Conservation (phyloP, 2,113 vertebrate genomes). For the Pseudorasbora parva region DNA sequence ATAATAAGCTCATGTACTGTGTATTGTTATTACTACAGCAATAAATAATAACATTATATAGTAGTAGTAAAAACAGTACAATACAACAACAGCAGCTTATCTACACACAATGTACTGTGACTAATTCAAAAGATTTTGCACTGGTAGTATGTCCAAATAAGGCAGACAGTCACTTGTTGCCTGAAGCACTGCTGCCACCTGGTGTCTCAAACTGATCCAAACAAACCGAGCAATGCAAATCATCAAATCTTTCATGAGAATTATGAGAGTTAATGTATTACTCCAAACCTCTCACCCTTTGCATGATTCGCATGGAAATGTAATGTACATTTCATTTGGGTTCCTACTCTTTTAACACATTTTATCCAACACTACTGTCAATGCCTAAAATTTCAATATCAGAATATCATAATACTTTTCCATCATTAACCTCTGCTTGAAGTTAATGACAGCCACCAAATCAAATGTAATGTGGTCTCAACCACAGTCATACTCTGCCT, state of each 20-base stretch:
- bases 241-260: background rate
- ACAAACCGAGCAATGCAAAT: background rate
- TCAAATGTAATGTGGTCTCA: background rate
- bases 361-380: background rate
- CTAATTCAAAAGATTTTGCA: background rate
- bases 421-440: background rate
- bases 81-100: background rate
- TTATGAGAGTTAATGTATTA: too few species aligned
- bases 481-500: too few species aligned
- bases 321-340: background rate
- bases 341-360: background rate
- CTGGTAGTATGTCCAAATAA: background rate
- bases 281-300: background rate
- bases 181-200: constrained; percentile 43
- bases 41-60: background rate
- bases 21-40: background rate
- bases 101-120: background rate
- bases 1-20: background rate
- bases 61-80: background rate
- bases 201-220: background rate
- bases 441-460: background rate
- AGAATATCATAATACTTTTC: background rate
- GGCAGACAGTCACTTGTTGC: background rate
- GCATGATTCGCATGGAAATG: background rate
- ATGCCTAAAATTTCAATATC: too few species aligned